Evolutionary conservation across 2,797 vertebrate genomes (phyloP).

Genomic region (Anisognathus igniventris): DNA sequence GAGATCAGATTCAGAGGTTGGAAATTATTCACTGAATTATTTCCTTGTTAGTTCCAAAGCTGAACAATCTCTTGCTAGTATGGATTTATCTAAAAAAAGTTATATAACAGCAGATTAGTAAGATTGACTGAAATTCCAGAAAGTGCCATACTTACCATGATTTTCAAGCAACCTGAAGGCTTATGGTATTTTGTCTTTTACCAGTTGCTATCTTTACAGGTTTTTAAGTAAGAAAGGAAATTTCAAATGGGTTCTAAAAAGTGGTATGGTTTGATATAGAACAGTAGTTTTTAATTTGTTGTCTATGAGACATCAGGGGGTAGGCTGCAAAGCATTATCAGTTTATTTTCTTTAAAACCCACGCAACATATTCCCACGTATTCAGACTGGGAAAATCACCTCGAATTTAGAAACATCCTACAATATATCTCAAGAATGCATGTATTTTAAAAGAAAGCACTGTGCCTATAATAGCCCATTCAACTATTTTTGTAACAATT

Average conservation of each 20-base stretch:
- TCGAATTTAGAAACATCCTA: slow-evolving; percentile 3
- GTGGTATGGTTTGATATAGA: not conserved
- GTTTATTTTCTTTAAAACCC: slow-evolving; percentile 8
- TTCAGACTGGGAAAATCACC: not conserved
- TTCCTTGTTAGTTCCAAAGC: not conserved
- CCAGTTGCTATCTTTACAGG: not conserved
- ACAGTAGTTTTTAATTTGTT: not conserved
- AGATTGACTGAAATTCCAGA: not conserved
- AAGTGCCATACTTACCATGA: not conserved
- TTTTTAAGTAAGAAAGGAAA: not conserved
- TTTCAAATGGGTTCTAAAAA: not conserved
- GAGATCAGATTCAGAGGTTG: not conserved
- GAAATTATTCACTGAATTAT: not conserved
- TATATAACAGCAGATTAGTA: not conserved
- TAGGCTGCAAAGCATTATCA: not conserved
- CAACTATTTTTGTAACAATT: slow-evolving; percentile 14
- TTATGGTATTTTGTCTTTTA: not conserved
- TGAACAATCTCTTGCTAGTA: not conserved
- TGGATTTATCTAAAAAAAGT: not conserved
- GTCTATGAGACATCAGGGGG: not conserved
- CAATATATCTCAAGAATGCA: not conserved
- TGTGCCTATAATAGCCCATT: not conserved
- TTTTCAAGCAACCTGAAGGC: not conserved
- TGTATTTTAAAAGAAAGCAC: not conserved
- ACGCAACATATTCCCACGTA: not conserved